These are phyloP conservation scores for Platycheirus rosarum DNA, from an alignment of 2,888 invertebrate genomes.

Conservation along the genomic window DNA sequence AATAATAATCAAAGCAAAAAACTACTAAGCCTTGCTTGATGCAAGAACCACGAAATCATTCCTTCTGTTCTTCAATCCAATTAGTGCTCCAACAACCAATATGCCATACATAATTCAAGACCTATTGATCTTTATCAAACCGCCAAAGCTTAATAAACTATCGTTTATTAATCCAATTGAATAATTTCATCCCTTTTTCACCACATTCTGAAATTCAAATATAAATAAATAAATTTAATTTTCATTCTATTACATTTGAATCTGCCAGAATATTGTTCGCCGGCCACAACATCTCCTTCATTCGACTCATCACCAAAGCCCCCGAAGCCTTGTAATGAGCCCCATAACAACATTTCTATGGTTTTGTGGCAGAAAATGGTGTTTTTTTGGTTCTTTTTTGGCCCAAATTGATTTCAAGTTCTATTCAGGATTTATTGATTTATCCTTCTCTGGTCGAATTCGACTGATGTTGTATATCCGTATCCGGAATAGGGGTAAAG, in stretches of 20 bases:
- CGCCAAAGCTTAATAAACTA: conserved; percentile 1
- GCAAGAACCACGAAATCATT: too few species aligned
- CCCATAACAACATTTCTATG: conserved; percentile 17
- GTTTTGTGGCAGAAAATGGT: conserved; percentile 3
- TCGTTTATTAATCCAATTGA: conserved; percentile 2
- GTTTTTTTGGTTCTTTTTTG: conserved; percentile 11
- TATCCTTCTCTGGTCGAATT: conserved; percentile 11
- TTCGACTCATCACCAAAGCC: too few species aligned
- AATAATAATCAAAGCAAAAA: too few species aligned
- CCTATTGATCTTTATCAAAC: conserved; percentile 1
- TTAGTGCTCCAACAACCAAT: too few species aligned
- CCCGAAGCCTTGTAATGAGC: background rate
- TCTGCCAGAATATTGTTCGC: conserved; percentile 20
- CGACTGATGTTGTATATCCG: background rate
- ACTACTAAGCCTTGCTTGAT: too few species aligned
- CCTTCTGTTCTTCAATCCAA: too few species aligned
- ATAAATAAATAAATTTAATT: conserved; percentile 56
- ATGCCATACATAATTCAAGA: background rate
- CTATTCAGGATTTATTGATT: conserved; percentile 60
- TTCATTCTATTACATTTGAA: conserved; percentile 41
- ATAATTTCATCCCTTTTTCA: background rate
- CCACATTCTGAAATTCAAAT: conserved; percentile 6
- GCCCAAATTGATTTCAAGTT: conserved; percentile 46
- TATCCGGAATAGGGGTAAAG: background rate
- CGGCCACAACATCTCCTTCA: background rate